Percentiles rank a stretch among this genome's conserved stretches.
Conservation (phyloP, 1,140 invertebrate species). For the Oreohelix idahoensis region DNA sequence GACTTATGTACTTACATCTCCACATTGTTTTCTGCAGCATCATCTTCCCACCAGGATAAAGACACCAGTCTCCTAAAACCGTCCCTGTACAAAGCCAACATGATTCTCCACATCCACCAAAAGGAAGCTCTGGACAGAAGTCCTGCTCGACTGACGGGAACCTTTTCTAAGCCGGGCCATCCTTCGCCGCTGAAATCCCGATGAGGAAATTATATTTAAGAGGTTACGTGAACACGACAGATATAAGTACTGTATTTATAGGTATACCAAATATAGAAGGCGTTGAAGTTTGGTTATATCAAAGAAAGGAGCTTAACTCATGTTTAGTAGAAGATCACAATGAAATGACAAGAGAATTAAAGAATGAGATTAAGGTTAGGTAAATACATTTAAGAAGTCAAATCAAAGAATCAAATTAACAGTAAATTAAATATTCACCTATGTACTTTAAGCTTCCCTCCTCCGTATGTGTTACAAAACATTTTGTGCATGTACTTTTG, state of each 20-base stretch:
- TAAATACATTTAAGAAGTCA: background rate
- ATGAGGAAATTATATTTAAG: background rate
- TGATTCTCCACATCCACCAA: conserved; percentile 77
- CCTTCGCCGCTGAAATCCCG: background rate
- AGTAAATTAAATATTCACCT: no score
- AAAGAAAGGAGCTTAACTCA: background rate
- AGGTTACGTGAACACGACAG: no score
- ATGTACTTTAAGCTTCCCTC: no score
- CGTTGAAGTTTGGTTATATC: background rate
- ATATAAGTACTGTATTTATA: background rate
- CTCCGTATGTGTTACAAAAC: no score
- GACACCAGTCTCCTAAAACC: conserved; percentile 74
- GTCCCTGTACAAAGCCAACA: conserved; percentile 77
- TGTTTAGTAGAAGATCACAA: background rate
- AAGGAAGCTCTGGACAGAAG: conserved; percentile 77
- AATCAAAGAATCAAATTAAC: no score
- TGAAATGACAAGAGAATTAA: background rate
- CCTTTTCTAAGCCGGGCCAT: conserved; percentile 45
- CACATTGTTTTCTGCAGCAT: conserved; percentile 73
- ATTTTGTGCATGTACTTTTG: no score
- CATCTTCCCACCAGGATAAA: conserved; percentile 74
- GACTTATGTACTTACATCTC: no score
- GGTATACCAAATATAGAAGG: background rate
- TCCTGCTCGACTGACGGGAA: conserved; percentile 74
- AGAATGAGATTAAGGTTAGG: no score